phyloP scores from a whole-genome alignment of 2,888 invertebrate genomes.

The Hypselothyrea guttata region DNA sequence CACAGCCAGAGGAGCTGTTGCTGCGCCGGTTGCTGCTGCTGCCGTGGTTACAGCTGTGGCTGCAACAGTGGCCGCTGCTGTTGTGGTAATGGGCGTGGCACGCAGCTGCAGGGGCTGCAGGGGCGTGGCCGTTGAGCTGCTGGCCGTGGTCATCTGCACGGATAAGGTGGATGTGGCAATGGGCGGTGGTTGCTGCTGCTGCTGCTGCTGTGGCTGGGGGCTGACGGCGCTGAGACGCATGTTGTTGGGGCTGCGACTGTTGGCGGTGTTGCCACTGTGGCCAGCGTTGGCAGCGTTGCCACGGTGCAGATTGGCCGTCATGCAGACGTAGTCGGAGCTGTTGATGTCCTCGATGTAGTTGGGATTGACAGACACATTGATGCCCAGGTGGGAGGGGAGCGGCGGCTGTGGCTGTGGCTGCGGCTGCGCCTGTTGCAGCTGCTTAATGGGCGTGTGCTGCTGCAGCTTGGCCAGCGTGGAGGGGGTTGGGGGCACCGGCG shows the following conservation, averaged over 20 bases:
- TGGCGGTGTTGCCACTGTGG: constrained; percentile 57
- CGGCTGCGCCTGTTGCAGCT: constrained; percentile 47
- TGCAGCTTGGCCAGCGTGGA: constrained; percentile 64
- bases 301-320: constrained; percentile 87
- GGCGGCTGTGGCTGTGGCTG: constrained; percentile 11
- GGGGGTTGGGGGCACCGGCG: constrained; percentile 46
- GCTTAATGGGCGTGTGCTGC: constrained; percentile 79
- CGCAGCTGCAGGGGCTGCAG: not conserved
- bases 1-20: constrained; percentile 61
- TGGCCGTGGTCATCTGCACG: constrained; percentile 8
- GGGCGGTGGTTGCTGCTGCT: not conserved
- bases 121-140: constrained; percentile 14
- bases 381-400: constrained; percentile 60
- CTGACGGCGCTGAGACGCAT: constrained; percentile 35
- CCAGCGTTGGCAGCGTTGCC: constrained; percentile 21
- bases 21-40: constrained; percentile 40
- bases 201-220: constrained; percentile 39
- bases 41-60: constrained; percentile 43
- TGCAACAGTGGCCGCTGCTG: constrained; percentile 52
- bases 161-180: not conserved
- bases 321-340: constrained; percentile 91
- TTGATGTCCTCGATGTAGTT: constrained; percentile 87
- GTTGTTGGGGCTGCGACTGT: constrained; percentile 43
- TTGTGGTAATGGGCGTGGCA: constrained; percentile 12
- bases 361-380: constrained; percentile 81